Percentiles rank a stretch among this genome's conserved stretches.
phyloP scores from a whole-genome alignment of 1,140 invertebrate species.

The Matsumurasca onukii region DNA sequence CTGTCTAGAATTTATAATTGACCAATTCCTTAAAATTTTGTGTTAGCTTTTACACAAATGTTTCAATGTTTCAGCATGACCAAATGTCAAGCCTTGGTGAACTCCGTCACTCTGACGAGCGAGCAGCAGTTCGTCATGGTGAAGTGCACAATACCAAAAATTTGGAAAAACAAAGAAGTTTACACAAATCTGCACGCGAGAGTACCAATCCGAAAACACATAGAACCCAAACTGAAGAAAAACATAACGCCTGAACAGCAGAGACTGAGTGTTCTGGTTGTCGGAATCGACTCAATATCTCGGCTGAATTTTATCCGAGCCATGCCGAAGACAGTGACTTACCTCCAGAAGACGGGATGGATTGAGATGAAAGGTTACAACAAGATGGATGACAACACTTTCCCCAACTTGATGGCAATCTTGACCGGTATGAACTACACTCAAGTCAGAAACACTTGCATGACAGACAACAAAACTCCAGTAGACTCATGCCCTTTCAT shows the following conservation, averaged over 20 bases:
- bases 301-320: conserved; percentile 71
- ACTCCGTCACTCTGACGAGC: conserved; percentile 45
- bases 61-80: conserved; percentile 46
- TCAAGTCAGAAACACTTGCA: conserved; percentile 51
- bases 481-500: conserved; percentile 70
- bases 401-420: conserved; percentile 77
- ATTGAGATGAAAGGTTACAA: conserved; percentile 60
- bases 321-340: conserved; percentile 70
- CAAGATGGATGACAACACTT: conserved; percentile 77
- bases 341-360: conserved; percentile 61
- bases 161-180: conserved; percentile 46
- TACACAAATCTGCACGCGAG: conserved; percentile 51
- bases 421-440: conserved; percentile 62
- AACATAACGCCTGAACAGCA: conserved; percentile 32
- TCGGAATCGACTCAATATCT: conserved; percentile 87
- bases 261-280: conserved; percentile 55
- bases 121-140: conserved; percentile 51
- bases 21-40: no score
- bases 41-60: no score
- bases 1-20: no score
- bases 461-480: conserved; percentile 50
- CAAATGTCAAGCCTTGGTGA: conserved; percentile 49
- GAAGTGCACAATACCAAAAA: conserved; percentile 47
- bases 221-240: conserved; percentile 34
- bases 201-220: neutral